Percentiles rank a stretch among this genome's conserved stretches.
Conservation (phyloP, 2,113 vertebrate genomes). For the Nibea coibor region DNA sequence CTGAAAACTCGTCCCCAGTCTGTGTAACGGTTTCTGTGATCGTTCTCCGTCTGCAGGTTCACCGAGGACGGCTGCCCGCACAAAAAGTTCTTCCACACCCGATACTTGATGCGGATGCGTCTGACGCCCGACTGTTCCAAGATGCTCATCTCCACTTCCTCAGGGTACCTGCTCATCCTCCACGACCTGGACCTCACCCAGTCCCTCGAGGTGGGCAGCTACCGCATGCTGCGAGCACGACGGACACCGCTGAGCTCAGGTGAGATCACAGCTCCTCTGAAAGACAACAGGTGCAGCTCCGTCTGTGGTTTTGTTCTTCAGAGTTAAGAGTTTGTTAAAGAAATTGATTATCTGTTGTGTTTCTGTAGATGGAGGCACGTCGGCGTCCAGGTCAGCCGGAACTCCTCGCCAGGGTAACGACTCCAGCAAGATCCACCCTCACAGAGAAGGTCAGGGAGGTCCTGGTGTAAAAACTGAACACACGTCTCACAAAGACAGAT, state of each 20-base stretch:
- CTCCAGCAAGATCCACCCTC: constrained; percentile 88
- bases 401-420: constrained; percentile 90
- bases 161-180: constrained; percentile 97
- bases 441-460: constrained; percentile 89
- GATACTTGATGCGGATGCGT: constrained; percentile 98
- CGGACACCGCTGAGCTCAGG: constrained; percentile 93
- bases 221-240: constrained; percentile 93
- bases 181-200: constrained; percentile 98
- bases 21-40: neutral
- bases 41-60: constrained; percentile 82
- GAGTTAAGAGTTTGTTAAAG: neutral
- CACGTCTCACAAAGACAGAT: neutral
- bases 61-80: constrained; percentile 98
- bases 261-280: constrained; percentile 58
- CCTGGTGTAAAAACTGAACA: neutral
- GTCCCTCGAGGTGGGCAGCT: constrained; percentile 97
- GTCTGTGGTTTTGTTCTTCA: neutral
- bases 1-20: neutral
- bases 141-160: constrained; percentile 99
- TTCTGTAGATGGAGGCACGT: constrained; percentile 83
- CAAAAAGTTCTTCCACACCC: constrained; percentile 99
- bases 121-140: constrained; percentile 98
- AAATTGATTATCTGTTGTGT: neutral
- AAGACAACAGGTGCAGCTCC: neutral
- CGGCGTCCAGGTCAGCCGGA: constrained; percentile 86